Evolutionary conservation across 2,888 invertebrate genomes (phyloP).

Genomic region (Coremacera marginata): DNA sequence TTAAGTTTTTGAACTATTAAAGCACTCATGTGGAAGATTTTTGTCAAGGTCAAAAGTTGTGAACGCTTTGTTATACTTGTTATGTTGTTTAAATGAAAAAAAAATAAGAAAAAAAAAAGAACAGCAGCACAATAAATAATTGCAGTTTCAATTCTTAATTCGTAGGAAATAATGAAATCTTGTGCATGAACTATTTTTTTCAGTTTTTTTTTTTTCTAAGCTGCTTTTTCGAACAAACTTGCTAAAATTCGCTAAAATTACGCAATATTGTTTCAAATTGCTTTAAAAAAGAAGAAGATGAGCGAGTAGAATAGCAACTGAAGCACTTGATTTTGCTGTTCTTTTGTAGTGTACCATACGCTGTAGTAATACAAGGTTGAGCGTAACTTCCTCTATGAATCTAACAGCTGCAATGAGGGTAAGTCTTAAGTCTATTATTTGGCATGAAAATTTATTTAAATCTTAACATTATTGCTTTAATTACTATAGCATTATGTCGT

Average conservation of each 20-base stretch:
- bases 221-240: not conserved
- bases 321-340: too few relatives aligned
- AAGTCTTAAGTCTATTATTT: not conserved
- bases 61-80: not conserved
- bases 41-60: constrained; percentile 63
- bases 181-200: not conserved
- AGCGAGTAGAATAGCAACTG: not conserved
- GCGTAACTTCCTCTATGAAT: not conserved
- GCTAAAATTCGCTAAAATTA: not conserved
- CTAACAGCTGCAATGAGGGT: constrained; percentile 39
- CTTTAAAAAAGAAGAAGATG: not conserved
- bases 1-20: constrained; percentile 63
- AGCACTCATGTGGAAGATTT: constrained; percentile 67
- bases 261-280: not conserved
- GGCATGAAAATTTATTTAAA: not conserved
- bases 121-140: constrained; percentile 19
- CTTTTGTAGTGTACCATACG: not conserved
- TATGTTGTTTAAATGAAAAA: not conserved
- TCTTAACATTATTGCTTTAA: too few relatives aligned
- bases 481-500: too few relatives aligned
- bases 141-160: constrained; percentile 18
- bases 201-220: too few relatives aligned
- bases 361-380: not conserved
- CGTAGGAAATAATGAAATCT: constrained; percentile 27
- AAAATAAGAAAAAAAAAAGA: not conserved